A percentile compares a stretch with the other conserved stretches of the same genome.
phyloP scores from a whole-genome alignment of 2,888 invertebrate genomes.

The Hypomecis punctinalis region DNA sequence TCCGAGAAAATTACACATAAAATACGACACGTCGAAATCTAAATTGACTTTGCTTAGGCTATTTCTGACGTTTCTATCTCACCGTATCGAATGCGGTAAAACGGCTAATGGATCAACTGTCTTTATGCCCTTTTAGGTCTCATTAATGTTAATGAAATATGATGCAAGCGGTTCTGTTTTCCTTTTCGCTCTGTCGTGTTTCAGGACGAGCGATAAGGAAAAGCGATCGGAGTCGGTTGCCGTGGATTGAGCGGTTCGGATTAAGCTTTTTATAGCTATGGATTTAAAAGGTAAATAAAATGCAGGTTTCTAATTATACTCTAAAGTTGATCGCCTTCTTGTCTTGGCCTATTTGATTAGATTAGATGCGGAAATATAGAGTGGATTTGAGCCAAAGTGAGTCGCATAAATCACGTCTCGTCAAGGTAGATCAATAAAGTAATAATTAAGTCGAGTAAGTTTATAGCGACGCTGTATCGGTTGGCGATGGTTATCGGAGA shows the following conservation, averaged over 20 bases:
- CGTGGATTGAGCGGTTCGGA: slow-evolving; percentile 7
- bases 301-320: slow-evolving; percentile 20
- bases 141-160: slow-evolving; percentile 25
- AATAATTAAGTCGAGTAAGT: slow-evolving; percentile 11
- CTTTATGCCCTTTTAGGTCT: slow-evolving; percentile 17
- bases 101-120: slow-evolving; percentile 23
- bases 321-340: slow-evolving; percentile 39
- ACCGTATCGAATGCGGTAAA: slow-evolving; percentile 21
- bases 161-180: slow-evolving; percentile 11
- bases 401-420: slow-evolving; percentile 27
- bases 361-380: slow-evolving; percentile 38
- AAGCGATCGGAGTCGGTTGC: slow-evolving; percentile 5
- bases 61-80: slow-evolving; percentile 31
- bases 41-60: slow-evolving; percentile 29
- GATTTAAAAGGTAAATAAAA: slow-evolving; percentile 16
- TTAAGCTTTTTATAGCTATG: slow-evolving; percentile 6
- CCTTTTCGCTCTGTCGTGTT: slow-evolving; percentile 2
- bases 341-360: slow-evolving; percentile 33
- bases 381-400: slow-evolving; percentile 17
- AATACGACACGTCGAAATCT: slow-evolving; percentile 35
- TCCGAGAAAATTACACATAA: slow-evolving; percentile 37
- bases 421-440: slow-evolving; percentile 26
- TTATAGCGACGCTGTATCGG: slow-evolving; percentile 8
- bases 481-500: slow-evolving; percentile 15
- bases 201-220: slow-evolving; percentile 17